phyloP scores from a whole-genome alignment of 2,797 vertebrate species.

The Poecile montanus region DNA sequence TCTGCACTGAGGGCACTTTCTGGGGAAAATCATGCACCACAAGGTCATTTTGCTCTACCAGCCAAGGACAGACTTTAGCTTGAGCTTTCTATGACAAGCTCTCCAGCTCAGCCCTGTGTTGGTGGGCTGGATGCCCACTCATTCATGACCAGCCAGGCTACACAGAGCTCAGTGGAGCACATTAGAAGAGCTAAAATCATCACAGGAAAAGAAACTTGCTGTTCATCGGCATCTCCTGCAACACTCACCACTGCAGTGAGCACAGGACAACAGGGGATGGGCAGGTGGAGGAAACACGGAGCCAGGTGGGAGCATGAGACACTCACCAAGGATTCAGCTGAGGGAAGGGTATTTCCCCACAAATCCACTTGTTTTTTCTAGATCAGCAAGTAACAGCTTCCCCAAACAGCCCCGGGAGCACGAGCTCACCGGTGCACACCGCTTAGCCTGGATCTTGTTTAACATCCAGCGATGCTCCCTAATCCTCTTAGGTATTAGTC shows the following conservation, averaged over 20 bases:
- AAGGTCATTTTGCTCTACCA: neutral
- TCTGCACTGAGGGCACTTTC: neutral
- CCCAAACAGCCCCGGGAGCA: neutral
- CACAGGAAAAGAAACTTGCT: neutral
- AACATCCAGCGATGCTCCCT: conserved; percentile 11
- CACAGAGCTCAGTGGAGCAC: neutral
- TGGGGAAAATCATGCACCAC: fast-evolving
- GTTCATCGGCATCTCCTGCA: neutral
- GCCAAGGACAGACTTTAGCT: neutral
- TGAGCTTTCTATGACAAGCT: neutral
- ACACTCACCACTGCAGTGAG: neutral
- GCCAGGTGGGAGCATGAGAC: neutral
- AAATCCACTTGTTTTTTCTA: neutral
- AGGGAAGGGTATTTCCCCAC: neutral
- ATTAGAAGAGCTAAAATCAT: neutral
- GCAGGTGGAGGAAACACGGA: neutral
- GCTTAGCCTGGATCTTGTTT: conserved; percentile 26
- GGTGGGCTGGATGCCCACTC: neutral
- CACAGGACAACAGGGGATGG: neutral
- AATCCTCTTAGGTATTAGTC: conserved; percentile 54
- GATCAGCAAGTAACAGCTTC: conserved; percentile 15
- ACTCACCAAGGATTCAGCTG: neutral
- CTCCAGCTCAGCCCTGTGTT: neutral
- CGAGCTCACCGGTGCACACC: conserved; percentile 56
- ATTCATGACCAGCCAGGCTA: neutral